phyloP scores from a whole-genome alignment of 2,113 vertebrate genomes.

The Haemorhous mexicanus region DNA sequence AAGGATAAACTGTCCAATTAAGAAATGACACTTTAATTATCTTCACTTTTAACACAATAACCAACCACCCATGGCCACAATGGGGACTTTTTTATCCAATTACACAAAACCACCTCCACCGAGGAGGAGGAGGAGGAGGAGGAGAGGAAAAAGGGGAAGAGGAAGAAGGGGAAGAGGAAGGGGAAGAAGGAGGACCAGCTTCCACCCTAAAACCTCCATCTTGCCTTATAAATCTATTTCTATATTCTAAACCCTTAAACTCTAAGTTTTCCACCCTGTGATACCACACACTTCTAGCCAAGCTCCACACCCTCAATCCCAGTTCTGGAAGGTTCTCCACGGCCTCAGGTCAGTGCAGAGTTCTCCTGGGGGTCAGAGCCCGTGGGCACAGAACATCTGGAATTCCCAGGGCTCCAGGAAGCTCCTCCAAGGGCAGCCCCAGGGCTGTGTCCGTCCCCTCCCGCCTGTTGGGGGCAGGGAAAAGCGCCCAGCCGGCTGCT shows the following conservation, averaged over 20 bases:
- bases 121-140: accelerated
- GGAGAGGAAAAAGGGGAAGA: too few relatives aligned
- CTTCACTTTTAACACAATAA: background rate
- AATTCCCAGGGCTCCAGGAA: background rate
- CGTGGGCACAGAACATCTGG: background rate
- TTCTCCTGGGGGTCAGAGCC: too few relatives aligned
- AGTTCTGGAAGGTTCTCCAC: background rate
- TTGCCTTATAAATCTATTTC: background rate
- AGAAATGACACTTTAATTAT: background rate
- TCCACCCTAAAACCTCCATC: background rate
- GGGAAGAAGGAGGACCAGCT: background rate
- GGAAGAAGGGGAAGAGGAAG: too few relatives aligned
- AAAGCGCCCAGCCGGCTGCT: slow-evolving; percentile 20
- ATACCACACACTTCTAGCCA: background rate
- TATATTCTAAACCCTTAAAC: background rate
- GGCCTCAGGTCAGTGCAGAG: background rate
- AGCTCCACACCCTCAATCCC: too few relatives aligned
- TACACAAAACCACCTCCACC: background rate
- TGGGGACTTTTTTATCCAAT: background rate
- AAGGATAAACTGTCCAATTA: background rate
- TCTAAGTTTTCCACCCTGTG: background rate
- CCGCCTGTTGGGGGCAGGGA: background rate
- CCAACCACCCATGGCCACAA: background rate
- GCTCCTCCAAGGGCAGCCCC: background rate
- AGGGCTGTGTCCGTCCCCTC: background rate